Percentiles rank a stretch among this genome's conserved stretches.
Evolutionary conservation across 2,888 invertebrate genomes (phyloP).

Genomic region (Tetragonula carbonaria): DNA sequence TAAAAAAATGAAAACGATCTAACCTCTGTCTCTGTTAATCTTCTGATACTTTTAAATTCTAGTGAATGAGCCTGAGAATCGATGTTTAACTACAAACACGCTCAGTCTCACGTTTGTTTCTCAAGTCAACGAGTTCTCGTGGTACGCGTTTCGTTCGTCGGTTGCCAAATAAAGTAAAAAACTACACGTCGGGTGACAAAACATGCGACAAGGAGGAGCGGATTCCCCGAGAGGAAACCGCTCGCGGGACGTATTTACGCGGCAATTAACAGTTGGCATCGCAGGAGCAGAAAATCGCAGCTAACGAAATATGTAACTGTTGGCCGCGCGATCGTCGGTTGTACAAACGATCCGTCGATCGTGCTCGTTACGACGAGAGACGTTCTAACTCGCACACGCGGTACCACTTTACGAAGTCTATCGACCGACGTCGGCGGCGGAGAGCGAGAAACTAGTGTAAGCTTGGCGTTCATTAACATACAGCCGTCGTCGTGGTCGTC

Average conservation of each 20-base stretch:
- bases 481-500: constrained; percentile 46
- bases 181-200: constrained; percentile 12
- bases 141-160: no score
- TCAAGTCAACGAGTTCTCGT: background rate
- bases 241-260: background rate
- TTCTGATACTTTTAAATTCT: no score
- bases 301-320: no score
- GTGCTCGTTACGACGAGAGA: background rate
- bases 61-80: no score
- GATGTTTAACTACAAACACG: no score
- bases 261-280: constrained; percentile 28
- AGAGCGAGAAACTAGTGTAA: constrained; percentile 59
- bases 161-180: background rate
- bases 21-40: no score
- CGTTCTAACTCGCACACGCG: background rate
- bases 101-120: background rate
- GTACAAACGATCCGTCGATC: constrained; percentile 9
- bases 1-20: no score
- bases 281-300: constrained; percentile 3
- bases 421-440: constrained; percentile 40
- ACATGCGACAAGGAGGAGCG: constrained; percentile 3
- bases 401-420: constrained; percentile 50
- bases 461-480: constrained; percentile 65
- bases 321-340: background rate
- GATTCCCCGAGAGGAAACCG: constrained; percentile 1